A percentile compares a stretch with the other conserved stretches of the same genome.
Conservation (phyloP, 2,797 vertebrate genomes). For the Siniperca obscura region DNA sequence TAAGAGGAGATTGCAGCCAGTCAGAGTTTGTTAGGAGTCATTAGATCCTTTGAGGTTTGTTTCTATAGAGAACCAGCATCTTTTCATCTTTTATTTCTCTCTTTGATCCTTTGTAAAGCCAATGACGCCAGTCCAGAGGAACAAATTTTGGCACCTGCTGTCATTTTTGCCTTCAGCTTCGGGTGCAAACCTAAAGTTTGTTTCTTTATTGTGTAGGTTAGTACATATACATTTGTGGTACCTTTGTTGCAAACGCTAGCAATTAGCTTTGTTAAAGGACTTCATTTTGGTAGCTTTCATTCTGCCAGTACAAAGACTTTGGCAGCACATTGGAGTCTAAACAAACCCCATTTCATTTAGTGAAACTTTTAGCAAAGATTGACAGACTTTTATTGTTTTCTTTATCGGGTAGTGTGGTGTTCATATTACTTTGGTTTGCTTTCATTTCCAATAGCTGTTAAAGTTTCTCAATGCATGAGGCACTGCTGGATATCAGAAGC, state of each 20-base stretch:
- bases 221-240: not conserved
- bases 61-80: constrained; percentile 2
- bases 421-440: constrained; percentile 8
- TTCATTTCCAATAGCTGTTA: not conserved
- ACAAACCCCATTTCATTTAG: not conserved
- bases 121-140: not conserved
- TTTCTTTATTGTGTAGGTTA: constrained; percentile 7
- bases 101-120: constrained; percentile 24
- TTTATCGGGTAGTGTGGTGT: not conserved
- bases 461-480: not conserved
- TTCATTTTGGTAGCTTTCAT: constrained; percentile 27
- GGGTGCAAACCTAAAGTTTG: not conserved
- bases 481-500: constrained; percentile 8
- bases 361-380: constrained; percentile 4
- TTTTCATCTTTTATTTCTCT: constrained; percentile 26
- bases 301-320: constrained; percentile 23
- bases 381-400: not conserved
- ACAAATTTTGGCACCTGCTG: constrained; percentile 5
- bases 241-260: not conserved
- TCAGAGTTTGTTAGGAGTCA: constrained; percentile 31
- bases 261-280: not conserved
- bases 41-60: constrained; percentile 31
- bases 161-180: not conserved
- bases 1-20: constrained; percentile 8
- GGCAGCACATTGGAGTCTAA: not conserved